phyloP scores from a whole-genome alignment of 1,140 invertebrate species.

The Manduca sexta region DNA sequence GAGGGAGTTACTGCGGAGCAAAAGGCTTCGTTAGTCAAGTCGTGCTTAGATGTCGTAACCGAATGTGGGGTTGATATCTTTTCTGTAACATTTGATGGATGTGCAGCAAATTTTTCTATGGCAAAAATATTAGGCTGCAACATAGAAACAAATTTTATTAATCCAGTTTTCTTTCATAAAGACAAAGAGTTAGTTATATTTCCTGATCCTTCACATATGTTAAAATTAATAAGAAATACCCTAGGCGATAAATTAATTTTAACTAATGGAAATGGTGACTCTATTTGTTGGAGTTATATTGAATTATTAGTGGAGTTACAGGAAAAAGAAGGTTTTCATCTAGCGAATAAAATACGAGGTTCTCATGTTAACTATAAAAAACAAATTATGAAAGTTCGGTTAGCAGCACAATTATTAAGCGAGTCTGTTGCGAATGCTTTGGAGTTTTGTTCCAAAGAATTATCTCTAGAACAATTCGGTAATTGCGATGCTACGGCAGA shows the following conservation, averaged over 20 bases:
- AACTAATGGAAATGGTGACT: slow-evolving; percentile 6
- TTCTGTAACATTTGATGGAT: slow-evolving; percentile 41
- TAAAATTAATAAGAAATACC: slow-evolving; percentile 13
- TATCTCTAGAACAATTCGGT: slow-evolving; percentile 4
- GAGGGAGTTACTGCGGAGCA: slow-evolving; percentile 13
- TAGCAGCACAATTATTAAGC: slow-evolving; percentile 22
- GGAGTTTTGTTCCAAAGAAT: slow-evolving; percentile 12
- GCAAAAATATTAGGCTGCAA: slow-evolving; percentile 7
- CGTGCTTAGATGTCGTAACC: slow-evolving; percentile 23
- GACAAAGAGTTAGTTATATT: not conserved
- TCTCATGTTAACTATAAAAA: slow-evolving; percentile 17
- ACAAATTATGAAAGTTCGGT: slow-evolving; percentile 22
- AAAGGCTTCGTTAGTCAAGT: slow-evolving; percentile 21
- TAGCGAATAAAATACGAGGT: slow-evolving; percentile 11
- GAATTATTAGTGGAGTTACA: slow-evolving; percentile 6
- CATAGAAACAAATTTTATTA: slow-evolving; percentile 1
- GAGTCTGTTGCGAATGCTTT: slow-evolving; percentile 16
- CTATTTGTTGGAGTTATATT: slow-evolving; percentile 4
- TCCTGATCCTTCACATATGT: slow-evolving; percentile 8
- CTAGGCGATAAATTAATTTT: slow-evolving; percentile 7
- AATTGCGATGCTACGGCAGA: slow-evolving; percentile 3
- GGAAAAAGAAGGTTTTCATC: slow-evolving; percentile 12
- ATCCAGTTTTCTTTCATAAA: too few relatives aligned
- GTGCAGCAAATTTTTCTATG: slow-evolving; percentile 18
- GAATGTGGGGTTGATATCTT: slow-evolving; percentile 24